Percentiles rank a stretch among this genome's conserved stretches.
phyloP scores from a whole-genome alignment of 2,888 invertebrate species.

The Agrilus mali region DNA sequence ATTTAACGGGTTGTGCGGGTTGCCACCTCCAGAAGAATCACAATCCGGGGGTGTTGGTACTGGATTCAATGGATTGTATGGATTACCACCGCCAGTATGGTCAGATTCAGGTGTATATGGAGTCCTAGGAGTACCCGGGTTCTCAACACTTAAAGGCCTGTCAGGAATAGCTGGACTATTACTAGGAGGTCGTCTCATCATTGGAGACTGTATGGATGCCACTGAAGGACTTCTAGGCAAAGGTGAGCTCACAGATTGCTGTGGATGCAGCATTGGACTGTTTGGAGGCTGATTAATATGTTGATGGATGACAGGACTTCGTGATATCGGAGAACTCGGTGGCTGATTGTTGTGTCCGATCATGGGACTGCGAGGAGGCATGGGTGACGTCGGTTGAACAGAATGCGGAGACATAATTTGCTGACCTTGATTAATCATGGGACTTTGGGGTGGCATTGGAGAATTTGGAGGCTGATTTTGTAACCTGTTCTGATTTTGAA shows the following conservation, averaged over 20 bases:
- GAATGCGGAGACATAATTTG: slow-evolving; percentile 34
- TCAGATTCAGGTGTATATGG: slow-evolving; percentile 27
- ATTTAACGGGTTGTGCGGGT: slow-evolving; percentile 42
- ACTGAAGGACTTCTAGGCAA: slow-evolving; percentile 30
- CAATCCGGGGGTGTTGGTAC: slow-evolving; percentile 38
- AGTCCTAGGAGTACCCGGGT: slow-evolving; percentile 41
- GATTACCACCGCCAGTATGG: slow-evolving; percentile 37
- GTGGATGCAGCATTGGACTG: slow-evolving; percentile 32
- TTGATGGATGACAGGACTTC: slow-evolving; percentile 43
- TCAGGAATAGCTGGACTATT: slow-evolving; percentile 44
- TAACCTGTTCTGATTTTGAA: slow-evolving; percentile 18
- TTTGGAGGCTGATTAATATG: slow-evolving; percentile 24
- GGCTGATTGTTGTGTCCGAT: slow-evolving; percentile 26
- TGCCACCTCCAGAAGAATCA: slow-evolving; percentile 34
- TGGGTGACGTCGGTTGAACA: slow-evolving; percentile 34
- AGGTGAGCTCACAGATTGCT: slow-evolving; percentile 25
- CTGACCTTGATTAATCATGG: slow-evolving; percentile 29
- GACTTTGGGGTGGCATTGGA: slow-evolving; percentile 42
- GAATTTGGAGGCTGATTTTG: slow-evolving; percentile 39
- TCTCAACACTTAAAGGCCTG: slow-evolving; percentile 45
- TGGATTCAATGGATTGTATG: slow-evolving; percentile 42
- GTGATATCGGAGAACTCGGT: slow-evolving; percentile 44
- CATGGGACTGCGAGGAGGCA: slow-evolving; percentile 35
- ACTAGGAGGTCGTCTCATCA: slow-evolving; percentile 41
- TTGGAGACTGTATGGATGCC: slow-evolving; percentile 35